These are phyloP conservation scores for Centropyge bicolor DNA, from an alignment of 2,797 vertebrate genomes.

Conservation along the genomic window DNA sequence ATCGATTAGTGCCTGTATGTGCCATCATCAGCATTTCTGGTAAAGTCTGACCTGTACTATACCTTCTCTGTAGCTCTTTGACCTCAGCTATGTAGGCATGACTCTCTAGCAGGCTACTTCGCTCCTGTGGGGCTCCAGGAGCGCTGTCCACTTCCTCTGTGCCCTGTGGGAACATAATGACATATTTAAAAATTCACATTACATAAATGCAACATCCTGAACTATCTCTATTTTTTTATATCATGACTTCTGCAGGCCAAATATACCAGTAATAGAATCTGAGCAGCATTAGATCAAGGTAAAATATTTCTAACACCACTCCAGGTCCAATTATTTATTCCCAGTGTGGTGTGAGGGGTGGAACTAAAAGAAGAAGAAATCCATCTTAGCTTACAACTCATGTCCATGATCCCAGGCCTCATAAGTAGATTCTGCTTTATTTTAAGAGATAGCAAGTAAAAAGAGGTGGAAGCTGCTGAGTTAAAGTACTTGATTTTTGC, in stretches of 20 bases:
- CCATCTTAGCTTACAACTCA: neutral
- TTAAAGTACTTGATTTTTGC: neutral
- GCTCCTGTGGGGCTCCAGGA: slow-evolving; percentile 93
- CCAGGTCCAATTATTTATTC: neutral
- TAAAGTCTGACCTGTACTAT: neutral
- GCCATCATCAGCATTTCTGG: neutral
- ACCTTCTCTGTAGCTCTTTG: slow-evolving; percentile 90
- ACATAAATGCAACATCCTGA: neutral
- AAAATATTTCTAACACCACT: neutral
- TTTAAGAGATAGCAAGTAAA: neutral
- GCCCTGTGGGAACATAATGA: slow-evolving; percentile 76
- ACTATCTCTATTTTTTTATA: neutral
- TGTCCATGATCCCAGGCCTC: neutral
- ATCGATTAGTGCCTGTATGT: neutral
- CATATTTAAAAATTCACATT: neutral
- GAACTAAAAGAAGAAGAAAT: neutral
- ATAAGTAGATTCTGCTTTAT: neutral
- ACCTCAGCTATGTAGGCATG: slow-evolving; percentile 81
- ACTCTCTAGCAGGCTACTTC: slow-evolving; percentile 73
- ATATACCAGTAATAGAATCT: neutral
- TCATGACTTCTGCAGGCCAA: neutral
- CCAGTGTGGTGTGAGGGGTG: neutral
- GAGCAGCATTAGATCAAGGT: neutral
- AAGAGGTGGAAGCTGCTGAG: neutral
- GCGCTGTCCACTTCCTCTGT: slow-evolving; percentile 85